Conservation (phyloP, 2,888 invertebrate genomes). For the Polia nebulosa region DNA sequence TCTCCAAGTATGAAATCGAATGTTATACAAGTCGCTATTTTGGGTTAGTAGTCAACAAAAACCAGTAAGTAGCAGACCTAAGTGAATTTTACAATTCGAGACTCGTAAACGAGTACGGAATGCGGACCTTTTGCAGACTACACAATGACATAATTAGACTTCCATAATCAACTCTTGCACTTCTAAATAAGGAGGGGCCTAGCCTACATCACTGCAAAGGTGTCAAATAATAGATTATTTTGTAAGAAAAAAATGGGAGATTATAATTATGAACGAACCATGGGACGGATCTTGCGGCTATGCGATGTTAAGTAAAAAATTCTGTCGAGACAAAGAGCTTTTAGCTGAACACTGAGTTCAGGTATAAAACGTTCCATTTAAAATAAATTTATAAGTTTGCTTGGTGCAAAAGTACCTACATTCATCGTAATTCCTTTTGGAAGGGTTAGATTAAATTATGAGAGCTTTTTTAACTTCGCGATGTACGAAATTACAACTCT, state of each 20-base stretch:
- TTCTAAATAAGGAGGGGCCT: neutral
- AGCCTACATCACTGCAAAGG: neutral
- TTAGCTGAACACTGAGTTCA: too few relatives aligned
- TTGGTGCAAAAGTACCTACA: neutral
- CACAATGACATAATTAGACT: constrained; percentile 28
- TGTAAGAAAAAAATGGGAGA: too few relatives aligned
- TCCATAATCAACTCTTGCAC: neutral
- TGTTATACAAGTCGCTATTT: constrained; percentile 41
- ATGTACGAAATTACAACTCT: neutral
- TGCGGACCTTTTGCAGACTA: constrained; percentile 57
- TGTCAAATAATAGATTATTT: neutral
- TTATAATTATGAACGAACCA: too few relatives aligned
- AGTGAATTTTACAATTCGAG: constrained; percentile 55
- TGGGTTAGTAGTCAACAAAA: constrained; percentile 42
- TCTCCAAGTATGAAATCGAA: constrained; percentile 47
- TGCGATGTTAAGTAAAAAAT: neutral
- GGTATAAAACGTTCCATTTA: neutral
- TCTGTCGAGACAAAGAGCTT: constrained; percentile 4
- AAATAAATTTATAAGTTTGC: neutral
- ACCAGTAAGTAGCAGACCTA: constrained; percentile 30
- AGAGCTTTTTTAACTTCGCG: neutral
- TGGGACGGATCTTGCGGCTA: neutral
- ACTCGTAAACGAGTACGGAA: constrained; percentile 56
- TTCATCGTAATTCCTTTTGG: neutral
- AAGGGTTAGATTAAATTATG: neutral